Base-by-base conservation (phyloP, 30 jellyfish, hydroid and myxozoan genomes). In the Clytia hemisphaerica region DNA sequence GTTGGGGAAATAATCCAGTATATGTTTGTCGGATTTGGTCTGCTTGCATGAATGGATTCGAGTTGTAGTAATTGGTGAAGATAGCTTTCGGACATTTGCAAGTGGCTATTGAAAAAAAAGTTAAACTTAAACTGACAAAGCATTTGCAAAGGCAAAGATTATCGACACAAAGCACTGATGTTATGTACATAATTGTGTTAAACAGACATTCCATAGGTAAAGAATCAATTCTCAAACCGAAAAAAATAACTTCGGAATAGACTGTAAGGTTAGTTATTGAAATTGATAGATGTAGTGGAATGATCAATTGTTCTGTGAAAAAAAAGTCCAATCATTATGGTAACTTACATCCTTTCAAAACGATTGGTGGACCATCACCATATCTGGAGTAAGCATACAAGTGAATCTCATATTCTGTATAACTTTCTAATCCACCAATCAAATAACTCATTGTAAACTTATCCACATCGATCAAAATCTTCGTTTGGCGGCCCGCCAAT, bases 281-380 rank as follows among this genome's bases (percentile, higher is more conserved):
- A 57, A 7, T 27, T 46, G 24, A 46, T 2, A n/a, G 60, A 46
- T 46, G 60, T 4, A 4, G 60, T n/a, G 19, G 54, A 21, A 42
- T 42, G 14, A 12, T 12, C 54, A 42, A 21, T 42, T 12, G 54
- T 16, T 40, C 53, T 7, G 0, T 12, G 54, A 42, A 42, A 42
- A 16, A 42, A 42, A 42, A 42, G 19, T 0, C 0, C 19, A 42
- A 12, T 12, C 14, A 42, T 21, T 12, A 12, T 21, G 19, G 54
- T 21, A 21, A 22, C 30, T 1, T 61, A 61, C 75, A 31, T 61
- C 64, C 61, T 29, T 61, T 29, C 4, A 30, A 29, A 15, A 61
- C 26, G 4, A 64, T 64, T 16, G 27, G 4, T 10, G 75, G 75
- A 0, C 75, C 75, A 37, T 61, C 62, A 31, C 75, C 75, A 34